Evolutionary conservation across 2,888 invertebrate genomes (phyloP).

Genomic region (Micoletzkya japonica): DNA sequence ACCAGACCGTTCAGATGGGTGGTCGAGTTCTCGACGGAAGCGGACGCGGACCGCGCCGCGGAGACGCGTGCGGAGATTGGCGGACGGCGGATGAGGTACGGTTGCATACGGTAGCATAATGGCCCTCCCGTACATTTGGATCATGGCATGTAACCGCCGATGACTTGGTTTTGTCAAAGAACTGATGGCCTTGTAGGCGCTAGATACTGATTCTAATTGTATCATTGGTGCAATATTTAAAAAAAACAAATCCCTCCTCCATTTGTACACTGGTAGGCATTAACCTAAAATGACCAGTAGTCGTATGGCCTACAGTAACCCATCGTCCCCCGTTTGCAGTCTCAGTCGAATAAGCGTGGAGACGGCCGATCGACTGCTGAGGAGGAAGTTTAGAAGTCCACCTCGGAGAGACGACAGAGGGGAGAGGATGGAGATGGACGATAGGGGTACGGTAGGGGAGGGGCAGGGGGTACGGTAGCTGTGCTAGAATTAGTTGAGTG

Average conservation of each 20-base stretch:
- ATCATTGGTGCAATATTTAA: too few species aligned
- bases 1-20: conserved; percentile 3
- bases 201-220: too few species aligned
- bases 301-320: too few species aligned
- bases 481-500: neutral
- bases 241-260: too few species aligned
- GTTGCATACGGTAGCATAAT: neutral
- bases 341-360: too few species aligned
- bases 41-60: neutral
- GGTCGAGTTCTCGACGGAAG: neutral
- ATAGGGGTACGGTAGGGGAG: neutral
- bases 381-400: neutral
- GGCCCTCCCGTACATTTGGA: neutral
- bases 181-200: neutral
- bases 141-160: neutral
- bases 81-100: conserved; percentile 12
- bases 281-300: too few species aligned
- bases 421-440: neutral
- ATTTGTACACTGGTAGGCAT: too few species aligned
- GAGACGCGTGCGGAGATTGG: neutral
- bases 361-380: conserved; percentile 14
- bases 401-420: neutral
- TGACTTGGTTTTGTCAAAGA: neutral
- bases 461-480: neutral
- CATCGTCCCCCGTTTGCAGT: too few species aligned